These are phyloP conservation scores for Anneissia japonica DNA, from an alignment of 35 echinoderm and acorn worm genomes.

Conservation along the genomic window DNA sequence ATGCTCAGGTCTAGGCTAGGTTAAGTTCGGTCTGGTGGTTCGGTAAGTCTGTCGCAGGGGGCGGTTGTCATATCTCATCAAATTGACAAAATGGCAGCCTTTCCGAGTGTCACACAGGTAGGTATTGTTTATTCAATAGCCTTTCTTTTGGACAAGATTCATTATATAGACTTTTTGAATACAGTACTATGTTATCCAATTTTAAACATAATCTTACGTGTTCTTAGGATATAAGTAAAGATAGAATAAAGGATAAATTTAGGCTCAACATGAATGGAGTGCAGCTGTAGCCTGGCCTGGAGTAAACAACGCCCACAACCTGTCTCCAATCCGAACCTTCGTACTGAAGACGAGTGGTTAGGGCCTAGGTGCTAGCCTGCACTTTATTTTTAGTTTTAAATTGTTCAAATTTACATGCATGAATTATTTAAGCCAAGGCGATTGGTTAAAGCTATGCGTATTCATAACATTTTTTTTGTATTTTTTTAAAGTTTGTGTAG, in stretches of 20 bases:
- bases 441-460: too few species aligned
- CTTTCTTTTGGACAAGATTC: not conserved
- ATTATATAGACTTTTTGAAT: not conserved
- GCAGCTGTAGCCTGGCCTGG: not conserved
- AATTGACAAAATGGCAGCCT: slow-evolving; percentile 43
- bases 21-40: not conserved
- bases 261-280: not conserved
- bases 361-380: too few species aligned
- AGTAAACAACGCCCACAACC: slow-evolving; percentile 1
- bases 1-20: not conserved
- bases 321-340: not conserved
- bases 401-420: too few species aligned
- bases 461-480: too few species aligned
- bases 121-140: not conserved
- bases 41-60: slow-evolving; percentile 6
- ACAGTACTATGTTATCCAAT: not conserved
- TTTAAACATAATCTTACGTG: not conserved
- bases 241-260: not conserved
- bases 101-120: slow-evolving; percentile 45
- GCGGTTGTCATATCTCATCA: not conserved
- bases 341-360: too few species aligned
- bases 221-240: not conserved
- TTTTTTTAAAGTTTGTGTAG: too few species aligned
- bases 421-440: too few species aligned
- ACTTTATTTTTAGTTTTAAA: too few species aligned